Evolutionary conservation across 1,140 invertebrate species (phyloP).

Genomic region (Aphelenchoides fujianensis): DNA sequence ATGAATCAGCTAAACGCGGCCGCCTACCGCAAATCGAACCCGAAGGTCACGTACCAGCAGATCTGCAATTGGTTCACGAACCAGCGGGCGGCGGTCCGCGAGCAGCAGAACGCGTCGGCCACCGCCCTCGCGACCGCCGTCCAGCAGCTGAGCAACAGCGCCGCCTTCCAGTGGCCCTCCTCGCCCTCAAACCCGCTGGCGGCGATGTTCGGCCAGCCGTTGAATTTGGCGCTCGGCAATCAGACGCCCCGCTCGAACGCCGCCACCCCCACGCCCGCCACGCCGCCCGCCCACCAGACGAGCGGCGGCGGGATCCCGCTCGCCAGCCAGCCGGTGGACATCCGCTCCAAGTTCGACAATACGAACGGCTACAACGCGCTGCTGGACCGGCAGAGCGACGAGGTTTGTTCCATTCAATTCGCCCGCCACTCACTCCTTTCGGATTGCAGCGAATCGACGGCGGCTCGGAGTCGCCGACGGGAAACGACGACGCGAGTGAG

Average conservation of each 20-base stretch:
- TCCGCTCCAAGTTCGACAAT: slow-evolving; percentile 44
- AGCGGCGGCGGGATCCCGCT: slow-evolving; percentile 30
- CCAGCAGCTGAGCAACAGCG: slow-evolving; percentile 1
- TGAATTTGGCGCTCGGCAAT: background rate
- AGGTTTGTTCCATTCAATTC: background rate
- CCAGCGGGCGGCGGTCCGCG: slow-evolving; percentile 35
- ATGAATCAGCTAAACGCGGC: slow-evolving; percentile 51
- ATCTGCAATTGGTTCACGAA: slow-evolving; percentile 62
- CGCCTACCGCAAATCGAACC: slow-evolving; percentile 45
- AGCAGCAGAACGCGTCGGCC: background rate
- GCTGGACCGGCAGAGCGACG: slow-evolving; percentile 7
- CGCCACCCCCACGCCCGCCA: background rate
- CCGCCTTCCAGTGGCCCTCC: slow-evolving; percentile 11
- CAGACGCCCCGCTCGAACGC: slow-evolving; percentile 12
- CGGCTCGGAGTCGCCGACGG: slow-evolving; percentile 56
- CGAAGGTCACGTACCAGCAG: slow-evolving; percentile 57
- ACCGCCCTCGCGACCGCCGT: background rate
- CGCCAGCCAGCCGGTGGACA: slow-evolving; percentile 38
- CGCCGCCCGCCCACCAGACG: slow-evolving; percentile 15
- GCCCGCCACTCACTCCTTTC: no score
- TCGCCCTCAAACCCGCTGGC: background rate
- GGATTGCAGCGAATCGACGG: slow-evolving; percentile 58
- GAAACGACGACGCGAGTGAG: slow-evolving; percentile 53
- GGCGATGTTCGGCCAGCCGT: slow-evolving; percentile 19
- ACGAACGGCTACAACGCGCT: slow-evolving; percentile 38